Base-by-base conservation (phyloP, 92 coral and sea anemone genomes). In the Bergia sp. region DNA sequence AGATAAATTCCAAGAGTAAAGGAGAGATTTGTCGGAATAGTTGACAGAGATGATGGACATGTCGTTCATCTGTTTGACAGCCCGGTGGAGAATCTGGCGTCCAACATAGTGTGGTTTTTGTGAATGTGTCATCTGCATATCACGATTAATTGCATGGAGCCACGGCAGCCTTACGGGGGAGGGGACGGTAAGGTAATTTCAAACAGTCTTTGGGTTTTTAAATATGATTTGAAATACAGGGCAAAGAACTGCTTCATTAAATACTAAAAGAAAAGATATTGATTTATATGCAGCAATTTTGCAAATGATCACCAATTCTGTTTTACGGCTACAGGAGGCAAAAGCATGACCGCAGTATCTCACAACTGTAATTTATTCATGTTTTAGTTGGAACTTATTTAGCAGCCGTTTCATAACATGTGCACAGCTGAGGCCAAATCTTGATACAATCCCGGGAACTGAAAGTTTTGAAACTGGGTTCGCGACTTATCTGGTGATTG, bases 141-240 rank as follows among this genome's bases (percentile, higher is more conserved):
- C 77, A 47, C 67, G n/a, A 75, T 47, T 84, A 84, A 84, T 84
- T 84, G 87, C 87, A 72, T 53, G 29, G 87, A 72, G 3, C 61
- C 53, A 67, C 44, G 13, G 29, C 79, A 44, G 29, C 79, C 87
- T 37, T 45, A 44, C 87, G 42, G 64, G 87, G 87, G 78, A 84
- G 79, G 78, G 79, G 78, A 84, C 64, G 18, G 79, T 64, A 13
- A 71, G 4, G 36, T 5, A 44, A 21, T 45, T 29, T n/a, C 65
- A 61, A 80, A 58, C 20, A 40, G 73, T 66, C 18, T 36, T 36
- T 42, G 37, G 3, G 41, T 73, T 73, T 61, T 61, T 18, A 61
- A 47, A 18, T 61, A 61, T 61, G 29, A 21, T 61, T 61, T 61
- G 23, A 61, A 61, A 4, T 76, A 11, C 53, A 4, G 41, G 16